phyloP scores from a whole-genome alignment of 1,140 invertebrate species.

The Reticulitermes speratus region DNA sequence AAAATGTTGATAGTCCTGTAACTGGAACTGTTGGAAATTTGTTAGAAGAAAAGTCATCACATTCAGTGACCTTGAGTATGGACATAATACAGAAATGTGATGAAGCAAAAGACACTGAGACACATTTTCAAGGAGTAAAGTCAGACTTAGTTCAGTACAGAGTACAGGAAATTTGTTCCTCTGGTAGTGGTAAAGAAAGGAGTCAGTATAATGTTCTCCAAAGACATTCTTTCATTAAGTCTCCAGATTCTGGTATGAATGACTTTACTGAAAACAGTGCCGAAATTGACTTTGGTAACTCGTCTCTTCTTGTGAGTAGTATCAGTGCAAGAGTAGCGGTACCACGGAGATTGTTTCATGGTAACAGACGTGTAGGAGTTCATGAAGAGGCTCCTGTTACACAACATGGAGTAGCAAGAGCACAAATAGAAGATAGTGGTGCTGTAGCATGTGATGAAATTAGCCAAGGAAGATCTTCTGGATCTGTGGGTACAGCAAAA shows the following conservation, averaged over 20 bases:
- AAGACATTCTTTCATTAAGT: background rate
- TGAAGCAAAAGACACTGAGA: too few species aligned
- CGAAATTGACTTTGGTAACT: background rate
- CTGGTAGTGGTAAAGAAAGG: background rate
- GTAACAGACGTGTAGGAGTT: background rate
- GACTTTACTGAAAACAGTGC: slow-evolving; percentile 1
- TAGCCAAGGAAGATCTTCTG: background rate
- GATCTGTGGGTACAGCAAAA: background rate
- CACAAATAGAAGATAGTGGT: background rate
- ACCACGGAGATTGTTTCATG: background rate
- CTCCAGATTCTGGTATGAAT: background rate
- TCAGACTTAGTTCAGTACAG: too few species aligned
- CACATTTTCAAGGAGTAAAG: too few species aligned
- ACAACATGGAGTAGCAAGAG: background rate
- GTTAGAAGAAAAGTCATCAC: background rate
- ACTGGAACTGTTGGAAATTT: background rate
- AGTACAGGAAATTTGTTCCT: background rate
- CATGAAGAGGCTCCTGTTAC: background rate
- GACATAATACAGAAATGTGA: too few species aligned
- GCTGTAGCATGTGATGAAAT: background rate
- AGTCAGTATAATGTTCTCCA: background rate
- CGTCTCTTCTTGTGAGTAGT: background rate
- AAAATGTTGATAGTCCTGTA: background rate
- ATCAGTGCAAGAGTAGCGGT: background rate
- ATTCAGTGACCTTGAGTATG: too few species aligned